Conservation (phyloP, 2,113 vertebrate species). For the Actenoides hombroni region DNA sequence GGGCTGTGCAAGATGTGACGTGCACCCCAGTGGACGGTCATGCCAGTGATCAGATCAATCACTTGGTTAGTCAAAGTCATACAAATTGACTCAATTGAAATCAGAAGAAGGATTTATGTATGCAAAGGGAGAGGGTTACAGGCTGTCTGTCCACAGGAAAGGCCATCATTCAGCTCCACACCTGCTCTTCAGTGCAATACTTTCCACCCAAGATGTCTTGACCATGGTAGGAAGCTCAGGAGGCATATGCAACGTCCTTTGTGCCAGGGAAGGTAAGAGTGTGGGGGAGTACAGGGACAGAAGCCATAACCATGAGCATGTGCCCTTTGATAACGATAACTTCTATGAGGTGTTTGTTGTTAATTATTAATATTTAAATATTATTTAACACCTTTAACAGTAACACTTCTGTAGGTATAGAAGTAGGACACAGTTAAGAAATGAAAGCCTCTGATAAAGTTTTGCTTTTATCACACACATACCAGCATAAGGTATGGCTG, state of each 20-base stretch:
- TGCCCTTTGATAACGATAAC: not conserved
- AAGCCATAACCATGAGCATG: not conserved
- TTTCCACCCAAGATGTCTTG: not conserved
- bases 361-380: constrained; percentile 42
- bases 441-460: not conserved
- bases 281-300: not conserved
- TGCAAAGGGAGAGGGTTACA: not conserved
- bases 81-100: not conserved
- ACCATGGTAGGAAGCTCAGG: not conserved
- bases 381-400: not conserved
- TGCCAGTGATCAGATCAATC: not conserved
- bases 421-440: not conserved
- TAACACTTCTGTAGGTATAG: not conserved
- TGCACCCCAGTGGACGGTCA: not conserved
- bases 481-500: not conserved
- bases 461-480: not conserved
- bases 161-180: fast-evolving
- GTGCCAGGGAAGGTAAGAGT: not conserved
- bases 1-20: fast-evolving
- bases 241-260: not conserved
- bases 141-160: not conserved
- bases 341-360: not conserved
- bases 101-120: not conserved
- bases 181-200: not conserved
- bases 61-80: not conserved